These are phyloP conservation scores for Aleadryas rufinucha DNA, from an alignment of 2,113 vertebrate genomes.

Conservation along the genomic window DNA sequence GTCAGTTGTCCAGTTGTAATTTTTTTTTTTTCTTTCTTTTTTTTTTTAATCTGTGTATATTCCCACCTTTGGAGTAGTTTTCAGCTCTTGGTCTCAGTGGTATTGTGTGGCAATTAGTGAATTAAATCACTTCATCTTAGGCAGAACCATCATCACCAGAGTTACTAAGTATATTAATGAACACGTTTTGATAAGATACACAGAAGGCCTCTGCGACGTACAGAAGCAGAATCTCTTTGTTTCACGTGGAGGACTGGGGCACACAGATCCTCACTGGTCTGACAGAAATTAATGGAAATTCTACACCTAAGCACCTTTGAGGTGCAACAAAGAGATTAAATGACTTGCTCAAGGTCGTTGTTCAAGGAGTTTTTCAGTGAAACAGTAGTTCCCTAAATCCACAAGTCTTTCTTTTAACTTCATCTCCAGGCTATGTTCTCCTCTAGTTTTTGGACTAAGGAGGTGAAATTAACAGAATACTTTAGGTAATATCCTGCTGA, in stretches of 20 bases:
- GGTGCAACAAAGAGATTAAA: neutral
- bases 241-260: neutral
- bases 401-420: neutral
- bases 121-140: neutral
- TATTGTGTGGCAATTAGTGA: neutral
- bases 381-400: neutral
- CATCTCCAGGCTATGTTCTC: neutral
- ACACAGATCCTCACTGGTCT: neutral
- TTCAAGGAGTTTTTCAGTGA: neutral
- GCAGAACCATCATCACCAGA: neutral
- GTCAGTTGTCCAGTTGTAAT: too few species aligned
- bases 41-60: neutral
- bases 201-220: neutral
- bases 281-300: conserved; percentile 31
- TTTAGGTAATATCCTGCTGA: neutral
- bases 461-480: neutral
- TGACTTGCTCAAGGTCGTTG: neutral
- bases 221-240: neutral
- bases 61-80: neutral
- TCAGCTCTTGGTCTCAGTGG: neutral
- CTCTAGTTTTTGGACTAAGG: neutral
- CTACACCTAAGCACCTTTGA: neutral
- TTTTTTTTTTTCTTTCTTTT: too few species aligned
- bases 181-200: neutral
- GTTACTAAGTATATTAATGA: conserved; percentile 4